Evolutionary conservation across 2,797 vertebrate species (phyloP), one percentile per base, ranked within the genome.

Genomic region (Carduelis carduelis): DNA sequence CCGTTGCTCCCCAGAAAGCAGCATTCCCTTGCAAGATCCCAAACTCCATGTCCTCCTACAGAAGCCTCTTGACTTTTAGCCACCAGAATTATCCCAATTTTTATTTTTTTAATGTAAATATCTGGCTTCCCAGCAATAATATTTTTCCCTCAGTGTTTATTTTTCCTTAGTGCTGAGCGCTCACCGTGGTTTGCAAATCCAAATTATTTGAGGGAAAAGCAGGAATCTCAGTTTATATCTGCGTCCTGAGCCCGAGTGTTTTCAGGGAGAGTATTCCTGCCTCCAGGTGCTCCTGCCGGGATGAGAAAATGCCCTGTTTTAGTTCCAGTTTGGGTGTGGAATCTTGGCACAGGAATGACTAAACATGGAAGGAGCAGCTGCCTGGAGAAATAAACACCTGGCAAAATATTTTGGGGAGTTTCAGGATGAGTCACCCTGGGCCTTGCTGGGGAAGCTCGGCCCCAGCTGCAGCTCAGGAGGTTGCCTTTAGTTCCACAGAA

Each of bases 381-480:
- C 59, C 59, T 65, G 70, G 77, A 72, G 90, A 89, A 85, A 43
- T 12, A 92, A 92, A 87, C 89, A 94, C 80, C 95, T 95, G 93
- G 87, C 57, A 93, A 94, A 95, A 69, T 47, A 64, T 69, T 88
- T 86, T 34, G 20, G 12, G 37, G 77, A 61, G 56, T 26, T 80
- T 69, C 10, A 23, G 3, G 4, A 30, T 95, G 83, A 94, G 35
- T 96, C 91, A 92, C 21, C 46, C 26, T 0, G 2, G 37, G 61
- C 17, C 0, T 12, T 53, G n/a, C 11, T 56, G 11, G 6, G 4
- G 49, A 56, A 61, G 59, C 65, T 66, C 1, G 0, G 30, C 28
- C 34, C 56, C 85, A 91, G 83, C 89, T 93, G 91, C 30, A 43
- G n/a, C 65, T 30, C 0, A 0, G 8, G 30, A 41, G 30, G 30